Conservation (phyloP, 2,888 invertebrate species). For the Tipula confusa region DNA sequence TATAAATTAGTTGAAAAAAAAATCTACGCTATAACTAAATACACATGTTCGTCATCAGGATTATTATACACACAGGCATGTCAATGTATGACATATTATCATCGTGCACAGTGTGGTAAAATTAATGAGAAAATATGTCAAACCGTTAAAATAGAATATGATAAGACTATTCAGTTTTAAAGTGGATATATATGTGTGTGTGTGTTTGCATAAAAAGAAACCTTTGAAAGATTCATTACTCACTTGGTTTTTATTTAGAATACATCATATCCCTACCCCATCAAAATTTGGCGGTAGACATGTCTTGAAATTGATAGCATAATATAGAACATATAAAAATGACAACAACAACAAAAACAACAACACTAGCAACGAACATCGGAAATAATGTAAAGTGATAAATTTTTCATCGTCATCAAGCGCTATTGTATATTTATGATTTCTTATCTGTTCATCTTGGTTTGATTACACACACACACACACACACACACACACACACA, state of each 20-base stretch:
- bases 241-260: neutral
- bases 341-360: neutral
- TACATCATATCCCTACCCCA: neutral
- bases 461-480: neutral
- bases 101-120: neutral
- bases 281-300: neutral
- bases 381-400: neutral
- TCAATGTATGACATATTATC: neutral
- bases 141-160: neutral
- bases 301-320: neutral
- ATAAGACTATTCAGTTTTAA: neutral
- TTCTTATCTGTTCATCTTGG: slow-evolving; percentile 20
- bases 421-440: neutral
- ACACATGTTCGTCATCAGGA: neutral
- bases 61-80: neutral
- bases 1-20: neutral
- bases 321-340: neutral
- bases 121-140: neutral
- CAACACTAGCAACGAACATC: neutral
- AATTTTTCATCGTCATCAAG: neutral
- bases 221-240: neutral
- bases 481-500: neutral
- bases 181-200: neutral
- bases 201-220: neutral
- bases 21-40: neutral